Conservation (phyloP, 23 tunicate species). For the Diplosoma virens region DNA sequence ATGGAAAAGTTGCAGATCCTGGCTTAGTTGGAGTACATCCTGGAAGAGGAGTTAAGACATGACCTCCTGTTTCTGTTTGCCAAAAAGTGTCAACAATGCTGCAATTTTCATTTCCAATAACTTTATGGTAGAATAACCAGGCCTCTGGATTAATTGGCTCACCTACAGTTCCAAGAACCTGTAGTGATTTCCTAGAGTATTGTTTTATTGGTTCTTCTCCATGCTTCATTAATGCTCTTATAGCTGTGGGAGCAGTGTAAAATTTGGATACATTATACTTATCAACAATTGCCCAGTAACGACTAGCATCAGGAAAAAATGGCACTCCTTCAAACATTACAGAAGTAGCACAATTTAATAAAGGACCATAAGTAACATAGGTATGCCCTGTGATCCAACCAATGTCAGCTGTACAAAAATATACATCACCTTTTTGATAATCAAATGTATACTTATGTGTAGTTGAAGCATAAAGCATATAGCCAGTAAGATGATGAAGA, state of each 20-base stretch:
- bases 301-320: conserved; percentile 81
- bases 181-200: conserved; percentile 58
- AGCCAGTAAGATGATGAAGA: conserved; percentile 86
- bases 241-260: conserved; percentile 98
- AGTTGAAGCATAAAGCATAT: conserved; percentile 91
- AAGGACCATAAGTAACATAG: conserved; percentile 91
- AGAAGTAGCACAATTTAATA: conserved; percentile 88
- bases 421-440: conserved; percentile 86
- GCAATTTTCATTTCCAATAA: conserved; percentile 75
- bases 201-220: conserved; percentile 81
- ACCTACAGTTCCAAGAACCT: conserved; percentile 89
- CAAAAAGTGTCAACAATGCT: conserved; percentile 94
- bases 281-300: conserved; percentile 92
- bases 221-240: conserved; percentile 81
- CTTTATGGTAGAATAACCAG: conserved; percentile 87
- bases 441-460: conserved; percentile 92
- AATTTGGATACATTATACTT: conserved; percentile 84
- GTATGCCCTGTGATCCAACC: conserved; percentile 99
- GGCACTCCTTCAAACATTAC: conserved; percentile 94
- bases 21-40: conserved; percentile 94
- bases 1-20: conserved; percentile 87
- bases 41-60: conserved; percentile 86
- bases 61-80: conserved; percentile 99
- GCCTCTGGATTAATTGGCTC: conserved; percentile 94
- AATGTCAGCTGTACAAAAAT: conserved; percentile 94